Percentiles rank a stretch among this genome's conserved stretches.
Evolutionary conservation across 2,888 invertebrate species (phyloP).

Genomic region (Andrena trimmerana): DNA sequence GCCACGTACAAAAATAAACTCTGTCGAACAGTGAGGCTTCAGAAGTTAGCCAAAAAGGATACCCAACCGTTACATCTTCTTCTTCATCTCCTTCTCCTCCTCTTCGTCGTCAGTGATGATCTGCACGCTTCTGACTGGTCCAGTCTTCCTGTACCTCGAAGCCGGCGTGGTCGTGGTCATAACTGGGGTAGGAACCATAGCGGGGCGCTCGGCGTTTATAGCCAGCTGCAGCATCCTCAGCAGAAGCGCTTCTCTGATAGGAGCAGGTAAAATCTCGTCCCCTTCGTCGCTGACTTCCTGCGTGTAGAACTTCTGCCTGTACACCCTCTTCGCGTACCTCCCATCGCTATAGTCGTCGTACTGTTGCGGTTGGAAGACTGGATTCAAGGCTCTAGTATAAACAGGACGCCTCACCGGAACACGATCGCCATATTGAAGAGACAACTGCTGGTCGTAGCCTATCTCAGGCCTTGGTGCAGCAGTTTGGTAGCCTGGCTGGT

Average conservation of each 20-base stretch:
- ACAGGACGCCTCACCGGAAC: slow-evolving; percentile 78
- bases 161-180: slow-evolving; percentile 83
- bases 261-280: slow-evolving; percentile 89
- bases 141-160: slow-evolving; percentile 85
- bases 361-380: slow-evolving; percentile 76
- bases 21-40: not conserved
- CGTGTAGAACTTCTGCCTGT: slow-evolving; percentile 81
- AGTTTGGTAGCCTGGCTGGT: slow-evolving; percentile 84
- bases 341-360: slow-evolving; percentile 82
- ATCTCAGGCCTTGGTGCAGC: slow-evolving; percentile 75
- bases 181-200: slow-evolving; percentile 80
- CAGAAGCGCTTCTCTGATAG: slow-evolving; percentile 90
- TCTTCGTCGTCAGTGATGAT: slow-evolving; percentile 89
- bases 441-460: slow-evolving; percentile 68
- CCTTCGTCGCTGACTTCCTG: slow-evolving; percentile 83
- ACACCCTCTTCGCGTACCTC: slow-evolving; percentile 80
- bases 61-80: slow-evolving; percentile 73
- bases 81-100: slow-evolving; percentile 81
- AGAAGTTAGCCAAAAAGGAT: not conserved
- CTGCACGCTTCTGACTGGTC: slow-evolving; percentile 90
- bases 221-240: slow-evolving; percentile 91
- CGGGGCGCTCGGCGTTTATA: slow-evolving; percentile 87
- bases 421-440: slow-evolving; percentile 78
- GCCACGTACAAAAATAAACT: not conserved
- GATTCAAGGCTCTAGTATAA: slow-evolving; percentile 72